These are phyloP conservation scores for Chrysolina oricalcia DNA, from an alignment of 2,888 invertebrate species.

Conservation along the genomic window DNA sequence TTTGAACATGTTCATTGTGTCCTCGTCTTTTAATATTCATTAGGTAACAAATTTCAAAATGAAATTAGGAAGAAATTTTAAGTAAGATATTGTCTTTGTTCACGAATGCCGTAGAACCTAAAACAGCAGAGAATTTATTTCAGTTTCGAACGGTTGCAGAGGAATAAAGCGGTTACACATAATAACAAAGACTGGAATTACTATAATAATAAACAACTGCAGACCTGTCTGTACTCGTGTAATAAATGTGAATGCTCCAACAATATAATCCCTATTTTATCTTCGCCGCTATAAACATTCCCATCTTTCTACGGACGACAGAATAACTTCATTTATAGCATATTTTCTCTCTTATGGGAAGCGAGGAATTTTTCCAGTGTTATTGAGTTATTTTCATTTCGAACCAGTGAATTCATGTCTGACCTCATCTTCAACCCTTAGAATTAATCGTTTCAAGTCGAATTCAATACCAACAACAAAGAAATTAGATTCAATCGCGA, in stretches of 20 bases:
- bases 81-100: too few relatives aligned
- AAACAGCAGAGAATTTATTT: neutral
- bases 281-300: conserved; percentile 9
- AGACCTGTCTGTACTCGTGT: neutral
- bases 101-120: neutral
- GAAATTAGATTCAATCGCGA: neutral
- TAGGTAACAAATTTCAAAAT: too few relatives aligned
- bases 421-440: neutral
- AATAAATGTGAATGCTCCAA: conserved; percentile 7
- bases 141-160: neutral
- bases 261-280: conserved; percentile 12
- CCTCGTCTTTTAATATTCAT: too few relatives aligned
- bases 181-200: neutral
- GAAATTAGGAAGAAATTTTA: too few relatives aligned
- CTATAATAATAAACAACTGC: neutral
- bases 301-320: neutral
- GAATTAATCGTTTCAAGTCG: neutral
- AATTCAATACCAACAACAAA: too few relatives aligned
- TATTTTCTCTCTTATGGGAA: conserved; percentile 17
- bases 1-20: too few relatives aligned
- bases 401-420: neutral
- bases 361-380: neutral
- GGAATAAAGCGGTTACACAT: neutral
- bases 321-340: conserved; percentile 24
- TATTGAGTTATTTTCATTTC: conserved; percentile 11